Conservation (phyloP, 2,888 invertebrate species). For the Caenorhabditis uteleia region DNA sequence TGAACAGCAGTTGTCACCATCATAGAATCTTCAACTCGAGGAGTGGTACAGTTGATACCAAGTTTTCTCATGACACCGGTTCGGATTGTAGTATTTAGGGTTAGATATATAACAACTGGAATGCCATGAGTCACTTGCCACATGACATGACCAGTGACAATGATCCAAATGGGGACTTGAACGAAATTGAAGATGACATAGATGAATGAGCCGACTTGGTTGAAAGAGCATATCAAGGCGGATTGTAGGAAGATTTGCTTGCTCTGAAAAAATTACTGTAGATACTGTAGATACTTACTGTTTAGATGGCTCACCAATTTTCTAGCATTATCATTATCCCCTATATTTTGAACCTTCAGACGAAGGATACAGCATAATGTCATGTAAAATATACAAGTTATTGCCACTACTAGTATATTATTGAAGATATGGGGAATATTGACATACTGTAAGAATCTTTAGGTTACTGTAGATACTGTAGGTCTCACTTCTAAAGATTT, state of each 20-base stretch:
- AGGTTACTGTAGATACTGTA: too few relatives aligned
- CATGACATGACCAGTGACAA: neutral
- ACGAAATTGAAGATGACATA: neutral
- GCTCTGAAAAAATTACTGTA: neutral
- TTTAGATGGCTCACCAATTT: too few relatives aligned
- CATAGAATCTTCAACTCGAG: too few relatives aligned
- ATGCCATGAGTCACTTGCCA: neutral
- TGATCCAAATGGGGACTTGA: neutral
- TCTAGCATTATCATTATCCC: too few relatives aligned
- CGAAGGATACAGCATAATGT: neutral
- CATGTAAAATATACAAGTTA: neutral
- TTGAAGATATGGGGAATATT: neutral
- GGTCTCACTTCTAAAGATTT: neutral
- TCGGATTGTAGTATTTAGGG: neutral
- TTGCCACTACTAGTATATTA: neutral
- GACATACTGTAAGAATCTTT: too few relatives aligned
- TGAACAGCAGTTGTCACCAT: too few relatives aligned
- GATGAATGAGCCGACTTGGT: neutral
- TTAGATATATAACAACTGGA: neutral
- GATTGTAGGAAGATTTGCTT: neutral
- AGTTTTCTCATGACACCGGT: too few relatives aligned
- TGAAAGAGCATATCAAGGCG: neutral
- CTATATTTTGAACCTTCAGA: neutral
- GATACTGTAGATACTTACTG: too few relatives aligned
- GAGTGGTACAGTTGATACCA: too few relatives aligned